Evolutionary conservation across 2,113 vertebrate species (phyloP), one percentile per base, ranked within the genome.

Genomic region (Coregonus clupeaformis): DNA sequence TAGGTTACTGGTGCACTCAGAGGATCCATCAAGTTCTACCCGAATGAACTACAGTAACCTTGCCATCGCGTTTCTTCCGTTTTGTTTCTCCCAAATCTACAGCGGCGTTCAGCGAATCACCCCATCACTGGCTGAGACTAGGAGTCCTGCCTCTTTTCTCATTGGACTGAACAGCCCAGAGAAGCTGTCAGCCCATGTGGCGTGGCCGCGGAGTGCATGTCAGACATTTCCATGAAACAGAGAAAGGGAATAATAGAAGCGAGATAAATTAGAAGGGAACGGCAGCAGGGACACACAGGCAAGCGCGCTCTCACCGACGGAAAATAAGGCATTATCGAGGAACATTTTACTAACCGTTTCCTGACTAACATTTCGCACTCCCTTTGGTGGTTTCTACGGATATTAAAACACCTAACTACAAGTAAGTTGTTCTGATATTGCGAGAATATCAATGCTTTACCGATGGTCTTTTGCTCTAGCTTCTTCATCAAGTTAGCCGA

Each of bases 181-280:
- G 93, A 93, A 94, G 88, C 92, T 92, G 95, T 98, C 97, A 98
- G 97, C 95, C 97, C 95, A 98, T 98, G 97, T 99, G 97, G 97
- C 97, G 97, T 99, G 97, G 95, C 95, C 91, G 90, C 5, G 63
- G 76, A 86, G 89, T 91, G 90, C 90, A 91, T 89, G 93, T 93
- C 85, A 92, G 89, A 92, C 91, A 93, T 94, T 97, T 97, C 97
- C 96, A 98, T 95, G 94, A 91, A 90, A 88, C 82, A 68, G 83
- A 80, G 73, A 81, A 63, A 77, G 80, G 69, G 82, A 84, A 32
- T 77, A 77, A 77, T 77, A 80, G 76, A 68, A 66, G 82, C 77
- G 62, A 72, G 77, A 81, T 89, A 87, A 73, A 82, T 69, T 49
- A 69, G 36, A 42, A 42, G 77, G 62, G 52, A 9, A 78, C 62